phyloP scores from a whole-genome alignment of 1,140 invertebrate species.

The Drosophila gunungcola region DNA sequence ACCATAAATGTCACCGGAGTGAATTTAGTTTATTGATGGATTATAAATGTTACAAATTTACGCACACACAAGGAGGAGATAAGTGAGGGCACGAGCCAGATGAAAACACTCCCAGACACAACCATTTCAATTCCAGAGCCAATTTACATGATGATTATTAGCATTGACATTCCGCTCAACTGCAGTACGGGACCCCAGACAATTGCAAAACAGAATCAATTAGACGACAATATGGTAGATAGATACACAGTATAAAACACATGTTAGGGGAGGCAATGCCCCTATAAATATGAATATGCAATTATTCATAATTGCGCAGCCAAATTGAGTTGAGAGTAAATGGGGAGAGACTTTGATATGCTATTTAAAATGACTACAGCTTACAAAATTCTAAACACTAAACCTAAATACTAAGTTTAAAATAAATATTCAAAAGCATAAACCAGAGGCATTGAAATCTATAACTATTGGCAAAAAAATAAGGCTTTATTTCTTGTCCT shows the following conservation, averaged over 20 bases:
- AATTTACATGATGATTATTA: slow-evolving; percentile 80
- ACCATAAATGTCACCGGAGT: slow-evolving; percentile 55
- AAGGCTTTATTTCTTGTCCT: no score
- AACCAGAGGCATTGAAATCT: no score
- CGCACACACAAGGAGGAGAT: background rate
- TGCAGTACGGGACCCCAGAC: slow-evolving; percentile 61
- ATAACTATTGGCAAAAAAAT: no score
- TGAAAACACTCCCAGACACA: slow-evolving; percentile 49
- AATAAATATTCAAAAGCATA: no score
- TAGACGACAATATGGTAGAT: slow-evolving; percentile 57
- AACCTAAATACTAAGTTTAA: no score
- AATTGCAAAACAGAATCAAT: slow-evolving; percentile 79
- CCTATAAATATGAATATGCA: slow-evolving; percentile 33
- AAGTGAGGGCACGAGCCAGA: slow-evolving; percentile 51
- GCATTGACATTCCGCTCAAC: slow-evolving; percentile 74
- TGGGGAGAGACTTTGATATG: no score
- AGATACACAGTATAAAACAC: slow-evolving; percentile 14
- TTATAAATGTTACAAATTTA: slow-evolving; percentile 30
- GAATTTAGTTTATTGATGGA: slow-evolving; percentile 51
- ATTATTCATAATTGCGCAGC: slow-evolving; percentile 42
- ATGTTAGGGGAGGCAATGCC: slow-evolving; percentile 13
- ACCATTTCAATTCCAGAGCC: slow-evolving; percentile 65
- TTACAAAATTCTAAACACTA: no score
- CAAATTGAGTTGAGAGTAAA: slow-evolving; percentile 32
- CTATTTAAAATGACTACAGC: no score